phyloP scores from a whole-genome alignment of 2,888 invertebrate species.

The Campoplex nolae region DNA sequence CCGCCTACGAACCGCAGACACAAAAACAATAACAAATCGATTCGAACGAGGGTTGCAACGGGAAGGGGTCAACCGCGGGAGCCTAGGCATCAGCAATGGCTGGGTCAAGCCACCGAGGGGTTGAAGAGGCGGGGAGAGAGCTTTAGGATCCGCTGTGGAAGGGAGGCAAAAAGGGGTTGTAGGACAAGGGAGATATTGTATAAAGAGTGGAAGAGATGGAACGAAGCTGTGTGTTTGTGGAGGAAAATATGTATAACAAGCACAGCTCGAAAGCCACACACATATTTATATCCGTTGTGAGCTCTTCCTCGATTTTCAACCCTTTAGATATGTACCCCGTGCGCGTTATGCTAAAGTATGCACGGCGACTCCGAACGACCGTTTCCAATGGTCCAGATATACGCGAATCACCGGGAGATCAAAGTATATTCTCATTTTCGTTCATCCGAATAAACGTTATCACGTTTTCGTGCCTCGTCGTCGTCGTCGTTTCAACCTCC shows the following conservation, averaged over 20 bases:
- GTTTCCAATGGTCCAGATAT: conserved; percentile 77
- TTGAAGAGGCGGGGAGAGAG: conserved; percentile 57
- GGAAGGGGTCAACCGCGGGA: conserved; percentile 63
- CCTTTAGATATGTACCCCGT: conserved; percentile 70
- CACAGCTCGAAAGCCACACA: background rate
- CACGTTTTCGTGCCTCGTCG: conserved; percentile 9
- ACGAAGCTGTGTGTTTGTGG: conserved; percentile 44
- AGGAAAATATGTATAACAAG: conserved; percentile 38
- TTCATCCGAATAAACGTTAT: conserved; percentile 33
- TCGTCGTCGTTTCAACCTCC: conserved; percentile 6
- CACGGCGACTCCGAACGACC: conserved; percentile 74
- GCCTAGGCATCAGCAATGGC: conserved; percentile 59
- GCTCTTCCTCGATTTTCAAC: conserved; percentile 60
- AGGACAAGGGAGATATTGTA: conserved; percentile 50
- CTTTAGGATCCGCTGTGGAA: conserved; percentile 21
- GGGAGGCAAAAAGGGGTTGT: conserved; percentile 59
- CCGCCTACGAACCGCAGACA: conserved; percentile 82
- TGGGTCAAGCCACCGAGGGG: conserved; percentile 66
- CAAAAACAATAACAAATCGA: conserved; percentile 85
- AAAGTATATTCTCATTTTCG: conserved; percentile 53
- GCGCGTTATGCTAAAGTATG: conserved; percentile 77
- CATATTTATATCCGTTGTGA: conserved; percentile 29
- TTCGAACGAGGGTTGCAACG: conserved; percentile 77
- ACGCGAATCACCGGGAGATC: conserved; percentile 71
- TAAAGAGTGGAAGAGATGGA: conserved; percentile 66